These are phyloP conservation scores for Sarcophaga variegata DNA, from an alignment of 2,888 invertebrate species.

Conservation along the genomic window DNA sequence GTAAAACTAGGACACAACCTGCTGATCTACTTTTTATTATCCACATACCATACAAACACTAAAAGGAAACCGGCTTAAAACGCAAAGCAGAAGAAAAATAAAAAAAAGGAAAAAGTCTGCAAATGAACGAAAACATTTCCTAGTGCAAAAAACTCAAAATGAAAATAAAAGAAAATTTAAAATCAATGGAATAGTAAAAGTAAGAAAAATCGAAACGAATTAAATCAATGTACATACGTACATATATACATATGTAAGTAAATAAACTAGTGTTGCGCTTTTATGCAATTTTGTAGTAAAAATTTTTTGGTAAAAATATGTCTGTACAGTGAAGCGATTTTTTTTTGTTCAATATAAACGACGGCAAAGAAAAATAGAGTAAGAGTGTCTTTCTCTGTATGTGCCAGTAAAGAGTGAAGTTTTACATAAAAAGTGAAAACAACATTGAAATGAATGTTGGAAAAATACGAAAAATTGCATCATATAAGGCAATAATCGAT, in stretches of 20 bases:
- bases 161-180: not conserved
- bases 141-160: not conserved
- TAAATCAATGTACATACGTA: no score
- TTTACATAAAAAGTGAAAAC: constrained; percentile 54
- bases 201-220: not conserved
- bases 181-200: not conserved
- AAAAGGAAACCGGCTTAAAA: constrained; percentile 7
- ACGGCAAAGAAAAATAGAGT: not conserved
- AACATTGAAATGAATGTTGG: constrained; percentile 52
- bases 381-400: not conserved
- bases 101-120: not conserved
- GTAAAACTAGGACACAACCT: constrained; percentile 61
- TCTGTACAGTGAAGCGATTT: not conserved
- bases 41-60: not conserved
- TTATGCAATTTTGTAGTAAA: constrained; percentile 57
- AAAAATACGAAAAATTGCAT: constrained; percentile 44
- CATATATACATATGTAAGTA: not conserved
- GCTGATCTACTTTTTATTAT: constrained; percentile 58
- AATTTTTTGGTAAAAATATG: constrained; percentile 23
- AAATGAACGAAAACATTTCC: constrained; percentile 7
- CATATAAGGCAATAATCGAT: constrained; percentile 29
- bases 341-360: no score
- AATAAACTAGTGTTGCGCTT: constrained; percentile 40
- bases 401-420: not conserved
- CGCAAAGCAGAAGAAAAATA: not conserved